Evolutionary conservation across 1,140 invertebrate genomes (phyloP).

Genomic region (Aleiodes sp.): DNA sequence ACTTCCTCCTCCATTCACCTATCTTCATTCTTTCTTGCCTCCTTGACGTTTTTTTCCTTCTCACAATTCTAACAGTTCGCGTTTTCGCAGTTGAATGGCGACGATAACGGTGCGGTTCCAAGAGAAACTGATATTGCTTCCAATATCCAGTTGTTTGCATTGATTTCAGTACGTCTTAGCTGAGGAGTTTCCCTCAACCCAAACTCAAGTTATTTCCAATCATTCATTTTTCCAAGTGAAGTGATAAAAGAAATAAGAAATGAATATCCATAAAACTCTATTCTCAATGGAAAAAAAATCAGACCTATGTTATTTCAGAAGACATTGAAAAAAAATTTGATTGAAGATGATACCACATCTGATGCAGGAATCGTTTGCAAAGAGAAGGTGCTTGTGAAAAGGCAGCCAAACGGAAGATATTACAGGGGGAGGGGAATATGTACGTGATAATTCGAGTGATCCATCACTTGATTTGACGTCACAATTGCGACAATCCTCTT

Average conservation of each 20-base stretch:
- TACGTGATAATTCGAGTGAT: conserved; percentile 37
- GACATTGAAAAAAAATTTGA: background rate
- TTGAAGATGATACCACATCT: conserved; percentile 1
- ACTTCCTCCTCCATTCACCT: background rate
- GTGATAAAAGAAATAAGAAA: background rate
- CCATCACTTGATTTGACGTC: conserved; percentile 35
- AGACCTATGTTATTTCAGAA: background rate
- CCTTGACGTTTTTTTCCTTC: background rate
- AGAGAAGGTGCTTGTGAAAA: background rate
- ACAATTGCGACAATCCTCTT: conserved; percentile 2
- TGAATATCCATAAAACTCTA: background rate
- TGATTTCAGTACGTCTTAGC: background rate
- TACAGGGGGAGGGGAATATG: conserved; percentile 8
- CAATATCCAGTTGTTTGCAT: conserved; percentile 27
- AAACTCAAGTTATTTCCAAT: background rate
- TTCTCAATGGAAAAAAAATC: background rate
- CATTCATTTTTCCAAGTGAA: background rate
- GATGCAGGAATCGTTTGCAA: background rate
- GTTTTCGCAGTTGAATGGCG: conserved; percentile 16
- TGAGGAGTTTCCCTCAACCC: background rate
- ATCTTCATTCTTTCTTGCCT: background rate
- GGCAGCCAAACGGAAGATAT: background rate
- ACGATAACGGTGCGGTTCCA: background rate
- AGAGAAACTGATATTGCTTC: conserved; percentile 19
- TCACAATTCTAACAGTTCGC: background rate